phyloP scores from a whole-genome alignment of 30 jellyfish, hydroid and myxozoan species.

The Catostylus mosaicus region DNA sequence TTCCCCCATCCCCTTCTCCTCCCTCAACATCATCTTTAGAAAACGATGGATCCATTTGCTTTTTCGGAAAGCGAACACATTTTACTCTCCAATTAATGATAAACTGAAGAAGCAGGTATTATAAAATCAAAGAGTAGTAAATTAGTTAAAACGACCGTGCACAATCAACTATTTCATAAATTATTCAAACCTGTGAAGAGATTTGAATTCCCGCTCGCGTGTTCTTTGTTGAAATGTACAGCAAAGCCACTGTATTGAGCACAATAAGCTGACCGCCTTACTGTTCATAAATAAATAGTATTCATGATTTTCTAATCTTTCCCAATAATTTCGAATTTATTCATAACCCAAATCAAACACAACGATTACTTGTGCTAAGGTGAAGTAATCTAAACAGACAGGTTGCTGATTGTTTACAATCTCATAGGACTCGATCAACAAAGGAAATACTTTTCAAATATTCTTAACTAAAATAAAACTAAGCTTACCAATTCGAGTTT shows the following conservation, averaged over 20 bases:
- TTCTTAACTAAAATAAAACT: not conserved
- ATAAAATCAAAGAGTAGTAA: not conserved
- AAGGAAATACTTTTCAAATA: slow-evolving; percentile 21
- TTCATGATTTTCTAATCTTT: not conserved
- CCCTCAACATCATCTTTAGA: too few relatives aligned
- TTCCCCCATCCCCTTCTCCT: too few relatives aligned
- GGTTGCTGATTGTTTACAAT: slow-evolving; percentile 48
- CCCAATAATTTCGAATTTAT: not conserved
- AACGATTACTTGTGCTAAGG: slow-evolving; percentile 3
- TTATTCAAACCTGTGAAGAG: not conserved
- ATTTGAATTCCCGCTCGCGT: not conserved
- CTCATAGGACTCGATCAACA: slow-evolving; percentile 33
- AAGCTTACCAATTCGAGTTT: slow-evolving; percentile 60
- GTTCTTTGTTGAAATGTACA: not conserved
- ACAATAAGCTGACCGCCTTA: not conserved
- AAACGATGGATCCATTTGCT: too few relatives aligned
- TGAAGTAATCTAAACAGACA: slow-evolving; percentile 41
- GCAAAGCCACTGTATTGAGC: not conserved
- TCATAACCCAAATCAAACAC: not conserved
- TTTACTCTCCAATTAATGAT: too few relatives aligned
- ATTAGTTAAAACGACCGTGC: not conserved
- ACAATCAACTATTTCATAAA: not conserved
- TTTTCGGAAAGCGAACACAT: too few relatives aligned
- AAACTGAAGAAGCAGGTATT: too few relatives aligned
- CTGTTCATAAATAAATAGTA: slow-evolving; percentile 26